A percentile compares a stretch with the other conserved stretches of the same genome.
Conservation (phyloP, 2,888 invertebrate species). For the Leptinotarsa rubiginosa region DNA sequence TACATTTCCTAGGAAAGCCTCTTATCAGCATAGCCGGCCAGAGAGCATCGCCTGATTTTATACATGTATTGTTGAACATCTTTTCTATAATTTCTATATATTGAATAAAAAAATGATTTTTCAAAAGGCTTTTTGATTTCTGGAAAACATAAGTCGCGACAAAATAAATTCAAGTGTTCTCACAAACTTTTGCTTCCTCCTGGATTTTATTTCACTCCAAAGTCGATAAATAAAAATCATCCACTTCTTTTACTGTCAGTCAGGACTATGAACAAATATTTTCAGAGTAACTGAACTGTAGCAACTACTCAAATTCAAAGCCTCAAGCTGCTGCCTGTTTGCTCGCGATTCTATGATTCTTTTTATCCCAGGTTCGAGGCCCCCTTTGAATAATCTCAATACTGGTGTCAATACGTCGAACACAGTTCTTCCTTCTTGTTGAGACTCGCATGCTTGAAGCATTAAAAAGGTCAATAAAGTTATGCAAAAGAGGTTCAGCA, state of each 20-base stretch:
- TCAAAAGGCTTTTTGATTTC: too few species aligned
- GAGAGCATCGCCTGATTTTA: too few species aligned
- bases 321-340: background rate
- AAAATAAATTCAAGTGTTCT: too few species aligned
- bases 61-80: too few species aligned
- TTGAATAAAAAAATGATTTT: too few species aligned
- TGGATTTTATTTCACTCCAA: too few species aligned
- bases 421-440: background rate
- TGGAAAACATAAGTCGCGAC: too few species aligned
- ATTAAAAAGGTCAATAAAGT: background rate
- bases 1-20: too few species aligned
- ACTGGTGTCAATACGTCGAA: background rate
- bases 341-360: background rate
- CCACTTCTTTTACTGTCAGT: too few species aligned
- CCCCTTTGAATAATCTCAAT: background rate
- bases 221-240: background rate
- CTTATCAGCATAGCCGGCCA: too few species aligned
- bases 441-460: background rate
- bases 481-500: background rate
- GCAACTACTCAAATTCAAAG: background rate
- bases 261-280: background rate
- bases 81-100: too few species aligned
- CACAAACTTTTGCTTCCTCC: too few species aligned
- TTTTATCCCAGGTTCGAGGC: background rate
- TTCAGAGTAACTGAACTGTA: background rate